Percentiles rank a stretch among this genome's conserved stretches.
These are phyloP conservation scores for Lasioglossum marginatum DNA, from an alignment of 2,888 invertebrate species.

Conservation along the genomic window DNA sequence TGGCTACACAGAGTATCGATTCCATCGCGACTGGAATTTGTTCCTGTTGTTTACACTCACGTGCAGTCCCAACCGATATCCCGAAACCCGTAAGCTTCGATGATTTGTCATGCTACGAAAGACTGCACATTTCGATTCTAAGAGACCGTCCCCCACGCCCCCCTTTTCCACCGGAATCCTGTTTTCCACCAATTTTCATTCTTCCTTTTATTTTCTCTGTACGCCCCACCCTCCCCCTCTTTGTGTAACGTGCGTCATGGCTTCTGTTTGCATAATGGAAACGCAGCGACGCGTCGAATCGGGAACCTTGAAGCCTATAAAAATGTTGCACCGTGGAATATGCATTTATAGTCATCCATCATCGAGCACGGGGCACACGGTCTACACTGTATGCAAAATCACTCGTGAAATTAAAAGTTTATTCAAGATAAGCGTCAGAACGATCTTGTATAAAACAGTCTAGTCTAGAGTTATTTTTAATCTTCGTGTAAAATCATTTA, in stretches of 20 bases:
- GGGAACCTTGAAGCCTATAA: not conserved
- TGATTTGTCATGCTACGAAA: conserved; percentile 31
- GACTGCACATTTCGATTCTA: conserved; percentile 22
- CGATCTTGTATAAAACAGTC: not conserved
- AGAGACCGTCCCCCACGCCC: not conserved
- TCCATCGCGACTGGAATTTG: conserved; percentile 22
- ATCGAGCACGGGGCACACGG: not conserved
- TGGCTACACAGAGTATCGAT: conserved; percentile 12
- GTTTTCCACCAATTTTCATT: conserved; percentile 11
- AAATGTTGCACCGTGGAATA: not conserved
- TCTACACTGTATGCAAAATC: not conserved
- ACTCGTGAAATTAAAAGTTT: not conserved
- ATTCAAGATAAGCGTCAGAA: not conserved
- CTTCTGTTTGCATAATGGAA: conserved; percentile 9
- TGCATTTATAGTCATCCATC: not conserved
- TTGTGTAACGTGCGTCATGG: not conserved
- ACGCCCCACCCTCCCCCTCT: not conserved
- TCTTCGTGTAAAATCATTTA: not conserved
- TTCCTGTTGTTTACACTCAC: conserved; percentile 27
- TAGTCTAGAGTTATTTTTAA: not conserved
- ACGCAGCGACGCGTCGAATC: not conserved
- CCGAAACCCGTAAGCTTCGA: conserved; percentile 6
- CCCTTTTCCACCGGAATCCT: not conserved
- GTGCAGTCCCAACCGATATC: conserved; percentile 22
- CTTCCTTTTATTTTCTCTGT: not conserved